Conservation (phyloP, 2,113 vertebrate species). For the Oceanites oceanicus region DNA sequence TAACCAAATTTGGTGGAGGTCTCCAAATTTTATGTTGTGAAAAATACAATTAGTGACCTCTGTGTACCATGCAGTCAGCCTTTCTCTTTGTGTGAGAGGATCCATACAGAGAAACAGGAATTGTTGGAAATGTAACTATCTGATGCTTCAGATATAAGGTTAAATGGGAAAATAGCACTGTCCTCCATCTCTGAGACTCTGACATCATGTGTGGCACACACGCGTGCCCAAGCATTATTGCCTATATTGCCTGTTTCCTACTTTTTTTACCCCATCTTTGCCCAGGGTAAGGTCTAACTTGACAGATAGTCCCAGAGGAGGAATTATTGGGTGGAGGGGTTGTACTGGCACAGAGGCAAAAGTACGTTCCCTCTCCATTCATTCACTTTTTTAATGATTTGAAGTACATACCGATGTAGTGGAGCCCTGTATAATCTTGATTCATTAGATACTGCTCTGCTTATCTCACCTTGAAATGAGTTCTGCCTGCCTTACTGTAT, state of each 20-base stretch:
- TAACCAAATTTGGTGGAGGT: not conserved
- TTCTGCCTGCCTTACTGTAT: not conserved
- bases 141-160: not conserved
- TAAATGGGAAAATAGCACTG: not conserved
- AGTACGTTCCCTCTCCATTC: not conserved
- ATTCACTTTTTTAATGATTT: not conserved
- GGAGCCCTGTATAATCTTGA: not conserved
- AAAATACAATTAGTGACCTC: not conserved
- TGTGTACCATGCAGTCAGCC: not conserved
- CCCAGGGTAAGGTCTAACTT: not conserved
- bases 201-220: not conserved
- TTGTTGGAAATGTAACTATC: not conserved
- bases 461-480: not conserved
- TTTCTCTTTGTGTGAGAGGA: not conserved
- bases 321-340: not conserved
- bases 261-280: not conserved
- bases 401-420: not conserved
- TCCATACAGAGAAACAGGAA: not conserved
- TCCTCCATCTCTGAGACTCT: not conserved
- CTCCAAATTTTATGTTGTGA: not conserved
- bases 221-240: not conserved
- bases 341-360: not conserved
- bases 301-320: not conserved
- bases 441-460: not conserved
- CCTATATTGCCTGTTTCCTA: not conserved